phyloP scores from a whole-genome alignment of 1,140 invertebrate species.

The Trissolcus basalis region DNA sequence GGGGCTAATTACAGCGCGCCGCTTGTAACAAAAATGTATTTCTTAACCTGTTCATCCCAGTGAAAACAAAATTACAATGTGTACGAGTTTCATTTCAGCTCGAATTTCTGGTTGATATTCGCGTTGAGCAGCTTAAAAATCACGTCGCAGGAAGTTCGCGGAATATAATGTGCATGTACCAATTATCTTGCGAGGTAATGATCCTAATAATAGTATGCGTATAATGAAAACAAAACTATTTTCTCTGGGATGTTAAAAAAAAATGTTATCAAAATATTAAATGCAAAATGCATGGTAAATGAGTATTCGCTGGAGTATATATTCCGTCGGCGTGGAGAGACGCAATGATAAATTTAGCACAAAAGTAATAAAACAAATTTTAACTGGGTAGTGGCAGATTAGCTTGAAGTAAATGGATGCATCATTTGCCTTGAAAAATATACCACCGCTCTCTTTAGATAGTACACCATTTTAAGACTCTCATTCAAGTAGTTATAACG shows the following conservation, averaged over 20 bases:
- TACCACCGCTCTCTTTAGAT: constrained; percentile 37
- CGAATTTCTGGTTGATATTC: constrained; percentile 23
- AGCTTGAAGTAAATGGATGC: constrained; percentile 51
- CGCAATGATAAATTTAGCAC: constrained; percentile 35
- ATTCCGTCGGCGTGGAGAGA: background rate
- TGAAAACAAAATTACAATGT: constrained; percentile 58
- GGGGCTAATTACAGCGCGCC: constrained; percentile 48
- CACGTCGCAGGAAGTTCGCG: constrained; percentile 4
- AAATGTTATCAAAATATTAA: too few species aligned
- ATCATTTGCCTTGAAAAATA: constrained; percentile 54
- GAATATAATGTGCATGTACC: too few species aligned
- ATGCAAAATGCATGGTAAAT: too few species aligned
- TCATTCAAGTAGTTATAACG: constrained; percentile 51
- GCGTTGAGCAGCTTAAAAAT: too few species aligned
- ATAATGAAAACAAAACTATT: too few species aligned
- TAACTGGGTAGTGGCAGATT: constrained; percentile 51
- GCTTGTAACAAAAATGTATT: constrained; percentile 43
- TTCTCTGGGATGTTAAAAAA: too few species aligned
- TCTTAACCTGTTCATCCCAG: constrained; percentile 16
- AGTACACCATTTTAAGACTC: constrained; percentile 43
- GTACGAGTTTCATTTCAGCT: constrained; percentile 18
- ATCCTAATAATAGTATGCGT: too few species aligned
- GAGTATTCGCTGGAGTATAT: too few species aligned
- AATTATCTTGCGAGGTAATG: background rate
- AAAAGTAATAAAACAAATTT: constrained; percentile 47